Evolutionary conservation across 2,888 invertebrate species (phyloP).

Genomic region (Parnassius mnemosyne): DNA sequence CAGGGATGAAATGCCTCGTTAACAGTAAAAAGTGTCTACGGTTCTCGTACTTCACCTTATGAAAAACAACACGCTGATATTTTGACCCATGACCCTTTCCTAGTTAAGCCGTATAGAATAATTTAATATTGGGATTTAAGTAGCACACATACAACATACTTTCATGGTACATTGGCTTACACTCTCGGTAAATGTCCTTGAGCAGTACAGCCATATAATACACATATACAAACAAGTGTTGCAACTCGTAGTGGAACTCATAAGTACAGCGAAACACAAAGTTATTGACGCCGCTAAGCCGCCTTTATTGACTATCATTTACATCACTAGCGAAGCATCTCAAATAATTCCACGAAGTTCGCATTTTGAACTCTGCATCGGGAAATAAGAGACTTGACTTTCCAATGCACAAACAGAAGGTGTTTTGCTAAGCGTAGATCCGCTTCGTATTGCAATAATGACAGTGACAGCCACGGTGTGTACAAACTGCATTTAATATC

Average conservation of each 20-base stretch:
- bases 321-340: slow-evolving; percentile 53
- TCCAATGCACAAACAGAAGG: slow-evolving; percentile 29
- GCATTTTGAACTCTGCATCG: slow-evolving; percentile 38
- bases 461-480: slow-evolving; percentile 58
- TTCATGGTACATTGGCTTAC: too few relatives aligned
- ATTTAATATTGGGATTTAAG: too few relatives aligned
- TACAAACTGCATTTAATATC: slow-evolving; percentile 59
- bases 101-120: too few relatives aligned
- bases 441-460: slow-evolving; percentile 64
- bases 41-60: too few relatives aligned
- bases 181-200: slow-evolving; percentile 28
- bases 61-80: too few relatives aligned
- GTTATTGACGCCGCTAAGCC: slow-evolving; percentile 76
- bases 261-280: slow-evolving; percentile 73
- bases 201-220: slow-evolving; percentile 29
- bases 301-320: slow-evolving; percentile 66
- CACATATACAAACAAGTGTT: slow-evolving; percentile 58
- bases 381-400: slow-evolving; percentile 37
- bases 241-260: slow-evolving; percentile 63
- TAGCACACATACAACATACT: too few relatives aligned
- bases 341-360: slow-evolving; percentile 31
- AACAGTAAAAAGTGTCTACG: too few relatives aligned
- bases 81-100: too few relatives aligned
- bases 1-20: too few relatives aligned
- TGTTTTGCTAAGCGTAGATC: slow-evolving; percentile 47